These are phyloP conservation scores for Cybosia mesomella DNA, from an alignment of 2,888 invertebrate genomes.

Conservation along the genomic window DNA sequence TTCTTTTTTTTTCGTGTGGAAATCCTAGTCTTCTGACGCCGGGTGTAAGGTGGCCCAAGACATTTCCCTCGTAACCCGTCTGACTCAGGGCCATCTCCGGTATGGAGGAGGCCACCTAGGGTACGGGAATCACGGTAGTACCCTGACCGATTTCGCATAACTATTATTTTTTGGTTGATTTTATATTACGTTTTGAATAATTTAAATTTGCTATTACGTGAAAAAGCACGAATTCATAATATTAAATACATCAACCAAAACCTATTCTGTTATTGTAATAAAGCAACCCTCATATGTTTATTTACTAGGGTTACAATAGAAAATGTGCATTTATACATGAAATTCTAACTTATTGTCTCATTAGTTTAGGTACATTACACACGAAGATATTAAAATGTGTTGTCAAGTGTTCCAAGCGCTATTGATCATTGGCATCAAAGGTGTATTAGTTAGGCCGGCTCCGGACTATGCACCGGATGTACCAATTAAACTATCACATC, in stretches of 20 bases:
- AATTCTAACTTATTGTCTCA: constrained; percentile 41
- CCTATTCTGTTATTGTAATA: constrained; percentile 30
- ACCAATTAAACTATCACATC: constrained; percentile 79
- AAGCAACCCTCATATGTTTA: constrained; percentile 23
- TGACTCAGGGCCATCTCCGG: too few species aligned
- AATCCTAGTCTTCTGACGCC: too few species aligned
- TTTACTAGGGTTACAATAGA: constrained; percentile 15
- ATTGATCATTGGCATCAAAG: constrained; percentile 66
- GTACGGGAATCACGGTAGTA: too few species aligned
- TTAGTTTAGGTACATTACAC: constrained; percentile 61
- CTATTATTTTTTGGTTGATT: background rate
- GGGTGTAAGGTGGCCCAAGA: too few species aligned
- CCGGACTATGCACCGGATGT: constrained; percentile 64
- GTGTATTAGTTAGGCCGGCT: constrained; percentile 60
- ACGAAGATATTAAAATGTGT: constrained; percentile 42
- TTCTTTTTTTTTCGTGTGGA: too few species aligned
- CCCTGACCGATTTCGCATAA: too few species aligned
- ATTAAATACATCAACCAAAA: constrained; percentile 19
- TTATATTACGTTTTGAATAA: background rate
- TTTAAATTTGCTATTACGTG: too few species aligned
- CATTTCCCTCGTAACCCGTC: too few species aligned
- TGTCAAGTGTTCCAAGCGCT: constrained; percentile 52
- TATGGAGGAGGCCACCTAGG: too few species aligned
- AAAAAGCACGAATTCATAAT: background rate
- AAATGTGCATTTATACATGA: constrained; percentile 32